Evolutionary conservation across 2,888 invertebrate genomes (phyloP).

Genomic region (Incurvaria masculella): DNA sequence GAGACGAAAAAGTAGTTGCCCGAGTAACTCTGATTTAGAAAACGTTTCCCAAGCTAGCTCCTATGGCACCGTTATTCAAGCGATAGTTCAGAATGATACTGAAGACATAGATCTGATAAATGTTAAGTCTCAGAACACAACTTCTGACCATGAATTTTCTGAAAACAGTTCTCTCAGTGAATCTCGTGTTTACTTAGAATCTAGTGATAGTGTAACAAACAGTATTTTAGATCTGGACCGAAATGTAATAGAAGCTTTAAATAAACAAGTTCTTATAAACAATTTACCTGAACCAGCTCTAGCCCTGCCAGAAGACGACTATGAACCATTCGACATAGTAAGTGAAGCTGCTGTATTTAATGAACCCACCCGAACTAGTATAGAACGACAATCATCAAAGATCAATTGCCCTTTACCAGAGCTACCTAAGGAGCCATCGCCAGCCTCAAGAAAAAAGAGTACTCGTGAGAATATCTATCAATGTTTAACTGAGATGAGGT

Average conservation of each 20-base stretch:
- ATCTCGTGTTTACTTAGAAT: conserved; percentile 13
- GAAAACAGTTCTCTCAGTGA: conserved; percentile 8
- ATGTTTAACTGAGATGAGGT: conserved; percentile 44
- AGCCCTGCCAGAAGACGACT: conserved; percentile 36
- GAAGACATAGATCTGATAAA: not conserved
- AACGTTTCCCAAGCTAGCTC: conserved; percentile 33
- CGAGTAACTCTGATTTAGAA: conserved; percentile 40
- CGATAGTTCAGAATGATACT: conserved; percentile 8
- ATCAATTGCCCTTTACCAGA: conserved; percentile 50
- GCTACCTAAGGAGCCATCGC: conserved; percentile 32
- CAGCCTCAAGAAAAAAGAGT: conserved; percentile 17
- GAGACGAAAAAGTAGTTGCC: conserved; percentile 48
- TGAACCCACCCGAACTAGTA: conserved; percentile 20
- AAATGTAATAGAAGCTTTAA: conserved; percentile 44
- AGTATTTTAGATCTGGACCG: conserved; percentile 41
- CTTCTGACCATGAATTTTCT: conserved; percentile 25
- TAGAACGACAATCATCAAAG: conserved; percentile 34
- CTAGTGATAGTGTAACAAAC: conserved; percentile 16
- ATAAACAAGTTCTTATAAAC: conserved; percentile 38
- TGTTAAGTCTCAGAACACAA: not conserved
- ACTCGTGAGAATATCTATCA: conserved; percentile 44
- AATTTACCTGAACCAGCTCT: conserved; percentile 27
- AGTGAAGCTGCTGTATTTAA: conserved; percentile 34
- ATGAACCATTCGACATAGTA: conserved; percentile 44
- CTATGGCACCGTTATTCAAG: conserved; percentile 34